These are phyloP conservation scores for Eulithis testata DNA, from an alignment of 2,888 invertebrate genomes.

Conservation along the genomic window DNA sequence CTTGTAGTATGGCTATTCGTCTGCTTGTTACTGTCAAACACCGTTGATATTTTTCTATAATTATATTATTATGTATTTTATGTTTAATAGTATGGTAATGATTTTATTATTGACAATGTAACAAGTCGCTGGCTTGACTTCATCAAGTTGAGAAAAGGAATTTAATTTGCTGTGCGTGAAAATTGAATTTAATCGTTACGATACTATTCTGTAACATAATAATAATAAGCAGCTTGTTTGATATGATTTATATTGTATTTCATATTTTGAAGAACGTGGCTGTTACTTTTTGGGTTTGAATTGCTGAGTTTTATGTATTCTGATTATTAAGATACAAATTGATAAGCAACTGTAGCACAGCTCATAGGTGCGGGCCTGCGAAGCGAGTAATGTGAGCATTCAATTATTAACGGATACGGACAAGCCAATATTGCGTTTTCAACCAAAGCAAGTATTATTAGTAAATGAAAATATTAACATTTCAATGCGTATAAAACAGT, in stretches of 20 bases:
- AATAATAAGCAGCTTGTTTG: constrained; percentile 27
- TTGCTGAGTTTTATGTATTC: constrained; percentile 28
- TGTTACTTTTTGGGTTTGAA: constrained; percentile 3
- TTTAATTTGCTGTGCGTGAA: constrained; percentile 35
- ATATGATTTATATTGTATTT: constrained; percentile 9
- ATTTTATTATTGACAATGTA: constrained; percentile 19
- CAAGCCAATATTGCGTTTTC: neutral
- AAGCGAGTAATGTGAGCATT: constrained; percentile 21
- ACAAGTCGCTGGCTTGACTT: constrained; percentile 3
- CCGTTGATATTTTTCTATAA: constrained; percentile 12
- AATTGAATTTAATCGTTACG: constrained; percentile 27
- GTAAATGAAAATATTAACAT: neutral
- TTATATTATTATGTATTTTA: constrained; percentile 20
- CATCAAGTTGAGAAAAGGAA: constrained; percentile 2
- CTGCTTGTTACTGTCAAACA: constrained; percentile 27
- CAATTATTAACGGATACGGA: neutral
- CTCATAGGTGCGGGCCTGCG: constrained; percentile 17
- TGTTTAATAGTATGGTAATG: constrained; percentile 34
- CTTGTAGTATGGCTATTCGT: constrained; percentile 38
- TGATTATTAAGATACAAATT: constrained; percentile 11
- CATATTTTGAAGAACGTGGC: constrained; percentile 9
- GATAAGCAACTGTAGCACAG: constrained; percentile 9
- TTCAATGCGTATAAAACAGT: no score
- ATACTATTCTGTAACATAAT: constrained; percentile 21
- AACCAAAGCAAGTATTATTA: neutral